Evolutionary conservation across 2,888 invertebrate species (phyloP).

Genomic region (Synergus japonicus): DNA sequence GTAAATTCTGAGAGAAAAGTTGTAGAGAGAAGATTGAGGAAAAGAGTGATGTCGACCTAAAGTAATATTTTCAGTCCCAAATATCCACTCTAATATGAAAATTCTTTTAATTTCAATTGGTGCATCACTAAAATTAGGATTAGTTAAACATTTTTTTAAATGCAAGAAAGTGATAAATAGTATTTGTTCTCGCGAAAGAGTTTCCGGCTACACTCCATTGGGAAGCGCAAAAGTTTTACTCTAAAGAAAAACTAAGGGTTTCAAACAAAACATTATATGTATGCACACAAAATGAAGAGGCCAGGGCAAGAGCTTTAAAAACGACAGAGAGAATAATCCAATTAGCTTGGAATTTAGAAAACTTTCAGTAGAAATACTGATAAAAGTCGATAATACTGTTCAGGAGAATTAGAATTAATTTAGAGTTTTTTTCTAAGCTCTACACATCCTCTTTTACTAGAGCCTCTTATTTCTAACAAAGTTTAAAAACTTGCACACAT

Average conservation of each 20-base stretch:
- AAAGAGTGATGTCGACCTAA: not conserved
- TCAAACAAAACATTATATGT: not conserved
- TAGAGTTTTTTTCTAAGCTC: constrained; percentile 21
- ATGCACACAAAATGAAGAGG: not conserved
- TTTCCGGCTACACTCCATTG: not conserved
- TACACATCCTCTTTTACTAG: not conserved
- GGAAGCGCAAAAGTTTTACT: constrained; percentile 13
- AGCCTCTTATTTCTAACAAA: constrained; percentile 27
- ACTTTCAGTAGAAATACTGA: not conserved
- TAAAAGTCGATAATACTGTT: constrained; percentile 16
- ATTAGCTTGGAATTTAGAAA: not conserved
- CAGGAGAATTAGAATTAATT: not conserved
- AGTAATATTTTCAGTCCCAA: not conserved
- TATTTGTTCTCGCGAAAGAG: not conserved
- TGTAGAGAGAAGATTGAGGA: not conserved
- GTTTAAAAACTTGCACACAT: not conserved
- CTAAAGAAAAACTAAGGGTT: not conserved
- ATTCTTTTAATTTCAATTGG: not conserved
- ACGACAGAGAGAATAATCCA: not conserved
- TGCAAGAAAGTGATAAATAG: not conserved
- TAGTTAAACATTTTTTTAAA: not conserved
- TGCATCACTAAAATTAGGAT: not conserved
- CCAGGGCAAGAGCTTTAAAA: not conserved
- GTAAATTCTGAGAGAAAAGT: not conserved
- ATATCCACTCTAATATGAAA: not conserved